phyloP scores from a whole-genome alignment of 2,797 vertebrate genomes.

The Tapera naevia region DNA sequence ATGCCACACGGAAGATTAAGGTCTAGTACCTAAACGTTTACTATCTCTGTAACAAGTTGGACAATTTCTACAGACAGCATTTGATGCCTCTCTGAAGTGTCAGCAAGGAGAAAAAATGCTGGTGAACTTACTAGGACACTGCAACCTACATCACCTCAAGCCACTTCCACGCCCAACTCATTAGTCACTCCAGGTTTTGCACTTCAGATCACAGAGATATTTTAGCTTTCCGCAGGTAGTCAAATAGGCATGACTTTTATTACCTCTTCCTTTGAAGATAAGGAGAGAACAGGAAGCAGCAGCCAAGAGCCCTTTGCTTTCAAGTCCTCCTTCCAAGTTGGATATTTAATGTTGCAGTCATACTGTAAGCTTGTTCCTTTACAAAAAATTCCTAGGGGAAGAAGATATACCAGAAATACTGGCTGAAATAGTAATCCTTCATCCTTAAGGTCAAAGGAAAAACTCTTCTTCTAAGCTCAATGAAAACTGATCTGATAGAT shows the following conservation, averaged over 20 bases:
- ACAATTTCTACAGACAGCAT: neutral
- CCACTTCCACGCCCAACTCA: neutral
- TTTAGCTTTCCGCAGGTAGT: neutral
- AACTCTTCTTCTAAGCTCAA: neutral
- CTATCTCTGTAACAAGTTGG: neutral
- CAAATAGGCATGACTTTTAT: constrained; percentile 1
- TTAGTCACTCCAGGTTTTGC: neutral
- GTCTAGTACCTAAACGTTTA: neutral
- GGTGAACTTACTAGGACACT: neutral
- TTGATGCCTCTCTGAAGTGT: neutral
- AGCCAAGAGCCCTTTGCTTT: constrained; percentile 42
- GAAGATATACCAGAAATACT: constrained; percentile 20
- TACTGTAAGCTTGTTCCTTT: constrained; percentile 5
- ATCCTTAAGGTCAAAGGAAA: constrained; percentile 46
- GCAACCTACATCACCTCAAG: neutral
- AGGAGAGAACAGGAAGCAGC: neutral
- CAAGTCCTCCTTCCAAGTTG: constrained; percentile 9
- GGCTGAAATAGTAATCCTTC: constrained; percentile 49
- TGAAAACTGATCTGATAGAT: constrained; percentile 15
- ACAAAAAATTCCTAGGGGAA: constrained; percentile 33
- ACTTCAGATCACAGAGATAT: neutral
- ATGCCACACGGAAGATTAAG: neutral
- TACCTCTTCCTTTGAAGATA: neutral
- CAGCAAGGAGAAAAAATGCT: neutral
- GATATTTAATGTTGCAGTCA: constrained; percentile 46